Evolutionary conservation across 2,797 vertebrate species (phyloP).

Genomic region (Micromesistius poutassou): DNA sequence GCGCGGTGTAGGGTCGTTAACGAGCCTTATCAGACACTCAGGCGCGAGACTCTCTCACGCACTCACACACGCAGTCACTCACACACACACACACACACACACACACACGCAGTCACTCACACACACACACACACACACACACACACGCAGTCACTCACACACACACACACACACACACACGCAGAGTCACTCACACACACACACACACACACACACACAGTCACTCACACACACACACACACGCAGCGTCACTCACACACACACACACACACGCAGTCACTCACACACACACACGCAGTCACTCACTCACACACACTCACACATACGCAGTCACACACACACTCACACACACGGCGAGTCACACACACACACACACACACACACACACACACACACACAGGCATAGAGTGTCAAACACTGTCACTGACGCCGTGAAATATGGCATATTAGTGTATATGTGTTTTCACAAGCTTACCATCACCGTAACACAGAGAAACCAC

Average conservation of each 20-base stretch:
- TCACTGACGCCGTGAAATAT: background rate
- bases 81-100: too few relatives aligned
- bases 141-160: background rate
- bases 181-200: too few relatives aligned
- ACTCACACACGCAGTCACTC: slow-evolving; percentile 3
- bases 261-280: background rate
- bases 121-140: background rate
- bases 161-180: background rate
- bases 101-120: too few relatives aligned
- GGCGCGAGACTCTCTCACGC: slow-evolving; percentile 13
- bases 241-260: background rate
- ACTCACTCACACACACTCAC: background rate
- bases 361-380: background rate
- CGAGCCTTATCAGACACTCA: slow-evolving; percentile 61
- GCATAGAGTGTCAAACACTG: slow-evolving; percentile 1
- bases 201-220: background rate
- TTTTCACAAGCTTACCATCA: background rate
- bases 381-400: background rate
- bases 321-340: slow-evolving; percentile 8
- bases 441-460: background rate
- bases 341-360: background rate
- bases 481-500: background rate
- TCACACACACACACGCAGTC: background rate
- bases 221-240: slow-evolving; percentile 15
- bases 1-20: slow-evolving; percentile 69